These are phyloP conservation scores for Drosophila ustulata DNA, from an alignment of 2,888 invertebrate genomes.

Conservation along the genomic window DNA sequence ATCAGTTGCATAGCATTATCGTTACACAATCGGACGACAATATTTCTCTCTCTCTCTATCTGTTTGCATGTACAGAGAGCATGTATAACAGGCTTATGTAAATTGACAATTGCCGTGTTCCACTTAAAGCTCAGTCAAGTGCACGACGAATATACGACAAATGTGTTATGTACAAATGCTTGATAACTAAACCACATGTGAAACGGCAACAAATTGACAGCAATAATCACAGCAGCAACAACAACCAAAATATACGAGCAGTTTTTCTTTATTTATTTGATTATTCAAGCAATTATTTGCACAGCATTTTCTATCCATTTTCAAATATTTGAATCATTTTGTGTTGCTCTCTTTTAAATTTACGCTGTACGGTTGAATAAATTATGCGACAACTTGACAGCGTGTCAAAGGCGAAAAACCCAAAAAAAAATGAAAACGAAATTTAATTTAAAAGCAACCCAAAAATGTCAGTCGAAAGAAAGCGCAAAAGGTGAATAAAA, in stretches of 20 bases:
- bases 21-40: slow-evolving; percentile 11
- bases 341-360: background rate
- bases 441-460: slow-evolving; percentile 17
- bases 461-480: slow-evolving; percentile 48
- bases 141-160: slow-evolving; percentile 18
- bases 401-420: slow-evolving; percentile 33
- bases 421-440: slow-evolving; percentile 5
- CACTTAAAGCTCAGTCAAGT: slow-evolving; percentile 60
- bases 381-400: slow-evolving; percentile 36
- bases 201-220: slow-evolving; percentile 53
- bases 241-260: slow-evolving; percentile 21
- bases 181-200: slow-evolving; percentile 56
- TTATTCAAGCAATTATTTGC: slow-evolving; percentile 16
- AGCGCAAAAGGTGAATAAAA: slow-evolving; percentile 30
- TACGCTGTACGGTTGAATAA: slow-evolving; percentile 24
- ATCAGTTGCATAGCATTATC: slow-evolving; percentile 19
- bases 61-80: too few species aligned
- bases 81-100: slow-evolving; percentile 49
- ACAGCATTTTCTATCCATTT: slow-evolving; percentile 1
- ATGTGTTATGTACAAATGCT: slow-evolving; percentile 14
- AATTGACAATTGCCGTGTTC: slow-evolving; percentile 73
- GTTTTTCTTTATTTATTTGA: slow-evolving; percentile 23
- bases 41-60: background rate
- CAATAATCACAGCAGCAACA: slow-evolving; percentile 41
- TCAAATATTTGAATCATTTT: slow-evolving; percentile 2